A percentile compares a stretch with the other conserved stretches of the same genome.
phyloP scores from a whole-genome alignment of 2,797 vertebrate genomes.

The Apogon talboti region DNA sequence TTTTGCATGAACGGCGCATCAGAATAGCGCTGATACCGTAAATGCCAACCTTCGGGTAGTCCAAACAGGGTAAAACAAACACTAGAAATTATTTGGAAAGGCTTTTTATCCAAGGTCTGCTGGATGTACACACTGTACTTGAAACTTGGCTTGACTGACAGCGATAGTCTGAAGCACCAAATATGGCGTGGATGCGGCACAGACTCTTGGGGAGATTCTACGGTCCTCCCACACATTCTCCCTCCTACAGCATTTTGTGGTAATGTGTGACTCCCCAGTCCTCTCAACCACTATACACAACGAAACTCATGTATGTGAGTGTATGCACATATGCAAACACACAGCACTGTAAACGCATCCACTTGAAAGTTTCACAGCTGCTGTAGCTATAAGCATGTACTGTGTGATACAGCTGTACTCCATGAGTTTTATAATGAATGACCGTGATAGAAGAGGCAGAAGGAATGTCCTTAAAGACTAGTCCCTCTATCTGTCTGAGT shows the following conservation, averaged over 20 bases:
- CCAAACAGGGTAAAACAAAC: conserved; percentile 58
- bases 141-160: conserved; percentile 74
- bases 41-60: conserved; percentile 45
- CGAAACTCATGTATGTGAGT: conserved; percentile 22
- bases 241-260: conserved; percentile 63
- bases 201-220: conserved; percentile 71
- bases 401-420: conserved; percentile 22
- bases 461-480: conserved; percentile 27
- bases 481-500: conserved; percentile 31
- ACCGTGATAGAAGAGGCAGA: conserved; percentile 31
- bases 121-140: conserved; percentile 66
- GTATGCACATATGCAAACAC: conserved; percentile 1
- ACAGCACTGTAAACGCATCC: neutral
- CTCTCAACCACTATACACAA: conserved; percentile 13
- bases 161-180: conserved; percentile 67
- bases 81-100: conserved; percentile 61
- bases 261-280: conserved; percentile 50
- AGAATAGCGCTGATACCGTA: conserved; percentile 40
- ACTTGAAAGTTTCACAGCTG: conserved; percentile 1
- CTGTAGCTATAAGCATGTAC: conserved; percentile 27
- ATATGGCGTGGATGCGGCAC: conserved; percentile 70
- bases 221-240: conserved; percentile 69
- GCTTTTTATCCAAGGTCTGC: conserved; percentile 55
- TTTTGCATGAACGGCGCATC: conserved; percentile 47
- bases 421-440: conserved; percentile 27